phyloP scores from a whole-genome alignment of 2,888 invertebrate species.

The Drosophila fulvimacula region DNA sequence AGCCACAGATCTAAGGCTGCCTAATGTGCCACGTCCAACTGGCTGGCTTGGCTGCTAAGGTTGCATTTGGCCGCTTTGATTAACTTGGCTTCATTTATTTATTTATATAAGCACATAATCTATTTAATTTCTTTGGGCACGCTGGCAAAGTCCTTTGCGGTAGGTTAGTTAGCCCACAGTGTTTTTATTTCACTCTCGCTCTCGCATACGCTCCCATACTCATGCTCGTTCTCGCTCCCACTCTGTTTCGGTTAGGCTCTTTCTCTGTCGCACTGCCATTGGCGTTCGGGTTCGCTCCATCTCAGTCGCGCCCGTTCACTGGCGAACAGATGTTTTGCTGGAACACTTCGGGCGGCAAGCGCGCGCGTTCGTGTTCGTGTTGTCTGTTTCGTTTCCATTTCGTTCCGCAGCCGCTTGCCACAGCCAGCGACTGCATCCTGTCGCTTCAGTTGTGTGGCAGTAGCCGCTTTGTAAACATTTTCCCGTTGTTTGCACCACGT shows the following conservation, averaged over 20 bases:
- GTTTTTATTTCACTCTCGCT: conserved; percentile 22
- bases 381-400: conserved; percentile 64
- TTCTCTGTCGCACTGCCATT: conserved; percentile 1
- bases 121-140: conserved; percentile 51
- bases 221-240: conserved; percentile 2
- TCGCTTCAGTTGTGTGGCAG: conserved; percentile 77
- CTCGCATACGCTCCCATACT: conserved; percentile 1
- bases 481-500: conserved; percentile 70
- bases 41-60: neutral
- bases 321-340: conserved; percentile 53
- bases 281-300: neutral
- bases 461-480: conserved; percentile 79
- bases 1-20: conserved; percentile 3
- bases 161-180: conserved; percentile 68
- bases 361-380: conserved; percentile 42
- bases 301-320: conserved; percentile 37
- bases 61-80: conserved; percentile 31
- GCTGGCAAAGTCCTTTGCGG: conserved; percentile 57
- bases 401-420: conserved; percentile 55
- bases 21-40: conserved; percentile 18
- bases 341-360: conserved; percentile 29
- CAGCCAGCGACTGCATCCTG: conserved; percentile 66
- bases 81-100: conserved; percentile 39
- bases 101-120: conserved; percentile 41
- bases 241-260: conserved; percentile 1